A percentile compares a stretch with the other conserved stretches of the same genome.
phyloP scores from a whole-genome alignment of 2,797 vertebrate species.

The Accipiter superciliosus region DNA sequence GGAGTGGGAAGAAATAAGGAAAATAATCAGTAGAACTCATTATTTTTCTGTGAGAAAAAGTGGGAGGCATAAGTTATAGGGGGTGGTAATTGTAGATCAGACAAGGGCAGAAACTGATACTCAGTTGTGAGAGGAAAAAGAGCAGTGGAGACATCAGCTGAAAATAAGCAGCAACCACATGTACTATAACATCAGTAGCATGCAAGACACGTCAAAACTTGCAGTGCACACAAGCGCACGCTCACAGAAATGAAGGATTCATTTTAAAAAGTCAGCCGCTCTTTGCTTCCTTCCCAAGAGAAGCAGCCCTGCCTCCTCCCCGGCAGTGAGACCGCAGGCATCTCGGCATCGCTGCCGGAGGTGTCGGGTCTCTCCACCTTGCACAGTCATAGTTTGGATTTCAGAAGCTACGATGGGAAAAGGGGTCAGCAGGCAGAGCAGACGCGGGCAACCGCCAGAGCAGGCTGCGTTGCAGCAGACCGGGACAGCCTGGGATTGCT shows the following conservation, averaged over 20 bases:
- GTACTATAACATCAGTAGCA: neutral
- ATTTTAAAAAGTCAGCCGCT: neutral
- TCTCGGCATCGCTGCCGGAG: neutral
- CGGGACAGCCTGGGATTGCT: neutral
- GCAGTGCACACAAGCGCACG: neutral
- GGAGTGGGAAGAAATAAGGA: slow-evolving; percentile 35
- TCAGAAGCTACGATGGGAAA: neutral
- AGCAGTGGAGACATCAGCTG: slow-evolving; percentile 25
- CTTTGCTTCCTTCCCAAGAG: neutral
- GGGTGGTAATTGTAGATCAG: neutral
- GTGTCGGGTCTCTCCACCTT: neutral
- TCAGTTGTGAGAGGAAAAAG: slow-evolving; percentile 45
- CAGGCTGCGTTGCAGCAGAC: neutral
- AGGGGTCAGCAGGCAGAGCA: neutral
- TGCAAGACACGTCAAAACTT: neutral
- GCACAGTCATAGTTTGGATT: neutral
- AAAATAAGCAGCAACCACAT: slow-evolving; percentile 1
- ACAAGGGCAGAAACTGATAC: slow-evolving; percentile 36
- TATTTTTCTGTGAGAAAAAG: slow-evolving; percentile 43
- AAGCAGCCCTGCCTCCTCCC: neutral
- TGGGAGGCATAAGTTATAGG: slow-evolving; percentile 40
- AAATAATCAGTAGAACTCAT: slow-evolving; percentile 46
- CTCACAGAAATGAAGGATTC: neutral
- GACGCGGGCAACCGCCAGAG: neutral
- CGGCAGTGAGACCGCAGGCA: neutral